Percentiles rank a stretch among this genome's conserved stretches.
These are phyloP conservation scores for Eidolon helvum DNA, from an alignment of 2,113 vertebrate genomes.

Conservation along the genomic window DNA sequence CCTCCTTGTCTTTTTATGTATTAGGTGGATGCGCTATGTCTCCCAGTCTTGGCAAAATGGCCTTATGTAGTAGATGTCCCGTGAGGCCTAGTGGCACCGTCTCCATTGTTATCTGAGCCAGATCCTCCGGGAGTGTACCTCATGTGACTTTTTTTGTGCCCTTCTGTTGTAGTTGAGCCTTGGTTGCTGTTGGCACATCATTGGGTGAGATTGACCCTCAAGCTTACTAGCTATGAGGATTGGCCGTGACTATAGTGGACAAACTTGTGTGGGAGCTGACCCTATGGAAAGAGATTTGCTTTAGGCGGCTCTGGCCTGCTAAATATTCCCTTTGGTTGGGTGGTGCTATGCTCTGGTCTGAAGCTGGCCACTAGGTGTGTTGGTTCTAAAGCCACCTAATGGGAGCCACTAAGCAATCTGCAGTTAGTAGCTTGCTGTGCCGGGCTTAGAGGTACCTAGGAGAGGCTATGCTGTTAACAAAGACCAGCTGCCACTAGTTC, in stretches of 20 bases:
- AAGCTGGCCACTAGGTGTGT: neutral
- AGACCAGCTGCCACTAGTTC: neutral
- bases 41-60: neutral
- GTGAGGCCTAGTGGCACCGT: neutral
- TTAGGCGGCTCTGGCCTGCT: neutral
- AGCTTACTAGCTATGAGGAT: neutral
- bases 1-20: no score
- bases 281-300: no score
- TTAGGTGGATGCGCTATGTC: neutral
- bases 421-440: neutral
- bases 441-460: neutral
- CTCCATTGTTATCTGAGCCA: neutral
- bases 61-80: neutral
- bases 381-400: neutral
- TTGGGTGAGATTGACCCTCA: neutral
- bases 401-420: neutral
- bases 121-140: neutral
- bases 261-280: no score
- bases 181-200: neutral
- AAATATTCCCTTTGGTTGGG: neutral
- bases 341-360: neutral
- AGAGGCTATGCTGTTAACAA: neutral
- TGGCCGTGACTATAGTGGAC: neutral
- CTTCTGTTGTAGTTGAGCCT: neutral
- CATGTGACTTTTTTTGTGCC: neutral